Evolutionary conservation across 2,888 invertebrate species (phyloP).

Genomic region (Baccha elongata): DNA sequence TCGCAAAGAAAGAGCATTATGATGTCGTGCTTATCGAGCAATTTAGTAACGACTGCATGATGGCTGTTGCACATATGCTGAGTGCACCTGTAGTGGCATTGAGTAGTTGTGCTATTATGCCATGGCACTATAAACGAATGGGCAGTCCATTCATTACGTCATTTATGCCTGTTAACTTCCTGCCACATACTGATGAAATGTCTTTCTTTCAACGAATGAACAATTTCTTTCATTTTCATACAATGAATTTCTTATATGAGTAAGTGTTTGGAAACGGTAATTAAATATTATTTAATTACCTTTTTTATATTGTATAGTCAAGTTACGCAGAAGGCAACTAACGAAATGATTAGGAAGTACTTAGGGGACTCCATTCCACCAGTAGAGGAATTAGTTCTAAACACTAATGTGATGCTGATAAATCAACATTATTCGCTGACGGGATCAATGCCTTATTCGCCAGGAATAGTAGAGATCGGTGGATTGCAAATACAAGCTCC

Average conservation of each 20-base stretch:
- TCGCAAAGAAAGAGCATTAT: constrained; percentile 82
- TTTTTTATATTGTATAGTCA: constrained; percentile 65
- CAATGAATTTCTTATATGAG: constrained; percentile 76
- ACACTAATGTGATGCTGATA: constrained; percentile 80
- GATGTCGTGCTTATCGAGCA: constrained; percentile 87
- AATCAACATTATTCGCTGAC: constrained; percentile 83
- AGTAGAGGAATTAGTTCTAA: constrained; percentile 81
- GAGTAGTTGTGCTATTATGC: constrained; percentile 85
- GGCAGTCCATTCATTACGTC: constrained; percentile 84
- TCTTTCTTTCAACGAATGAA: constrained; percentile 80
- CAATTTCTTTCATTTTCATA: constrained; percentile 80
- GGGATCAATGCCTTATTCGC: constrained; percentile 82
- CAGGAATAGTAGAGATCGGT: constrained; percentile 83
- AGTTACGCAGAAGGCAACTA: constrained; percentile 79
- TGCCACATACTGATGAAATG: constrained; percentile 82
- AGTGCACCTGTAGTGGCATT: constrained; percentile 85
- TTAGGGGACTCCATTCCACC: constrained; percentile 82
- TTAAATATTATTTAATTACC: neutral
- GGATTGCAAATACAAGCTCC: constrained; percentile 82
- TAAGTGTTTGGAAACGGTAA: constrained; percentile 54
- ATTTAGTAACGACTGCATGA: constrained; percentile 88
- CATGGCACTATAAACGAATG: constrained; percentile 84
- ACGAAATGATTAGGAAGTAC: constrained; percentile 80
- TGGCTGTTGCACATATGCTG: constrained; percentile 86
- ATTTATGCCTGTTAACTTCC: constrained; percentile 83